These are phyloP conservation scores for Nipponacmea schrenckii DNA, from an alignment of 2,888 invertebrate genomes.

Conservation along the genomic window DNA sequence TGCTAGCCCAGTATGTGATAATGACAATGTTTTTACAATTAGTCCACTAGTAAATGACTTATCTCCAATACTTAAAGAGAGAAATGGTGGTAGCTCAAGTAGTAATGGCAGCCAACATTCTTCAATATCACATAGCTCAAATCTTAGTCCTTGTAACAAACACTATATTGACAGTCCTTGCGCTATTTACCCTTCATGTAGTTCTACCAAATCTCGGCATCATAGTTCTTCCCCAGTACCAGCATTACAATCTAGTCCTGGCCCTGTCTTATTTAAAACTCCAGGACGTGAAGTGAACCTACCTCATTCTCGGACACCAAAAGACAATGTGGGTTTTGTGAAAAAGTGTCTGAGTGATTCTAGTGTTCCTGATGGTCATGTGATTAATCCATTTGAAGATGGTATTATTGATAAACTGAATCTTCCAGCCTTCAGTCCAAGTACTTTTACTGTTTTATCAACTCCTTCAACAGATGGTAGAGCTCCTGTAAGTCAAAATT, in stretches of 20 bases:
- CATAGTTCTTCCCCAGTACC: no score
- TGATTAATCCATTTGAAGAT: slow-evolving; percentile 60
- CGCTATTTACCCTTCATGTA: no score
- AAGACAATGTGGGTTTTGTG: background rate
- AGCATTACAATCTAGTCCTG: background rate
- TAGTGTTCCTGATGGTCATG: slow-evolving; percentile 35
- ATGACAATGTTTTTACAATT: background rate
- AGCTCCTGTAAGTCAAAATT: slow-evolving; percentile 18
- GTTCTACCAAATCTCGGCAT: no score
- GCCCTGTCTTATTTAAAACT: background rate
- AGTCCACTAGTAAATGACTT: background rate
- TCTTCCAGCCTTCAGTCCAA: slow-evolving; percentile 58
- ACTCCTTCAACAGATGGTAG: slow-evolving; percentile 49
- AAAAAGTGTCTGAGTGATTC: slow-evolving; percentile 25
- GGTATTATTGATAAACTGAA: slow-evolving; percentile 41
- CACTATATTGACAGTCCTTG: no score
- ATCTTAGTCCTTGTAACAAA: no score
- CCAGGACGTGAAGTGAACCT: background rate
- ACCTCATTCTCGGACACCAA: background rate
- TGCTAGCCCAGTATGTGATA: background rate
- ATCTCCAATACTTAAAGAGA: no score
- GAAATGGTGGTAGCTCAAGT: no score
- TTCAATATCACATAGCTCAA: no score
- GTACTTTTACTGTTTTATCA: slow-evolving; percentile 51
- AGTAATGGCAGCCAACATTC: no score